A percentile compares a stretch with the other conserved stretches of the same genome.
These are phyloP conservation scores for Augiades crinisus DNA, from an alignment of 2,888 invertebrate genomes.

Conservation along the genomic window DNA sequence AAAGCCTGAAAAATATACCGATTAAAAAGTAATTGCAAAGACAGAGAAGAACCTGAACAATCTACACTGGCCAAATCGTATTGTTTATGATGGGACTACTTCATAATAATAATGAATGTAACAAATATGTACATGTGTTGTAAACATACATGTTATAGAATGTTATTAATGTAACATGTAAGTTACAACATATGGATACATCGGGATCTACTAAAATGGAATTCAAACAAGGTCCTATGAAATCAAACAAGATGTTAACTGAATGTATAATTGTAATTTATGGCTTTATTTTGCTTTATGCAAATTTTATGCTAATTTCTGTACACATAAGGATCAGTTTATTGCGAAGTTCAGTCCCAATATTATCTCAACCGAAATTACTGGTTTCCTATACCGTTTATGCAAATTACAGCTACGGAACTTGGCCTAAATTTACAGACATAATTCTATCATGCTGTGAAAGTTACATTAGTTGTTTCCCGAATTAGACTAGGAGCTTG, in stretches of 20 bases:
- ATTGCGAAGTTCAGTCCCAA: constrained; percentile 3
- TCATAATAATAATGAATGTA: too few relatives aligned
- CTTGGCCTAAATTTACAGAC: background rate
- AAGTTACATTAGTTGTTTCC: constrained; percentile 5
- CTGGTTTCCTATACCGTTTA: constrained; percentile 13
- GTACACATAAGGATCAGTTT: constrained; percentile 15
- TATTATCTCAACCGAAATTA: constrained; percentile 3
- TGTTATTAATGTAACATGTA: too few relatives aligned
- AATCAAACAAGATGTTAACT: constrained; percentile 2
- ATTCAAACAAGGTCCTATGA: constrained; percentile 6
- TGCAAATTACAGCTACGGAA: constrained; percentile 12
- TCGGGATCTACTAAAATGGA: background rate
- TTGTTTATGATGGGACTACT: too few relatives aligned
- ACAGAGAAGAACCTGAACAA: too few relatives aligned
- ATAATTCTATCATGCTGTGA: background rate
- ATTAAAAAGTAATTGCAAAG: too few relatives aligned
- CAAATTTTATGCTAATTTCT: constrained; percentile 18
- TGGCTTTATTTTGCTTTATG: constrained; percentile 12
- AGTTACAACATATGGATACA: too few relatives aligned
- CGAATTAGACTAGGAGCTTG: background rate
- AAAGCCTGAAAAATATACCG: too few relatives aligned
- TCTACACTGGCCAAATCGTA: too few relatives aligned
- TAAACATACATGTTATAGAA: too few relatives aligned
- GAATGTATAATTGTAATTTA: constrained; percentile 8
- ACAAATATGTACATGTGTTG: too few relatives aligned